Evolutionary conservation across 2,797 vertebrate genomes (phyloP).

Genomic region (Prionace glauca): DNA sequence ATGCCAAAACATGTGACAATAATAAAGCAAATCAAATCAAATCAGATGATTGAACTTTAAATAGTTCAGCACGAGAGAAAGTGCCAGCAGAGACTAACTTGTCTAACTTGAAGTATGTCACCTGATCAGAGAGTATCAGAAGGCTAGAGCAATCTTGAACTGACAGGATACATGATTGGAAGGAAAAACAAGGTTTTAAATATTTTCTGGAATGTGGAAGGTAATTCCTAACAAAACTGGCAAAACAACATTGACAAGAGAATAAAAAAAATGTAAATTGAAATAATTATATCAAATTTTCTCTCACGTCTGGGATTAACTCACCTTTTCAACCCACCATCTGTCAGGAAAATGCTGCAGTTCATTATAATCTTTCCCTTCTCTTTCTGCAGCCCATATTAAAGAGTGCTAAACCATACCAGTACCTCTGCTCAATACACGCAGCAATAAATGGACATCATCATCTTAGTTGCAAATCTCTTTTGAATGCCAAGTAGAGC

Average conservation of each 20-base stretch:
- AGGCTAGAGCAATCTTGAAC: not conserved
- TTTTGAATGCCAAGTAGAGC: not conserved
- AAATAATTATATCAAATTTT: slow-evolving; percentile 37
- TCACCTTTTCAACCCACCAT: slow-evolving; percentile 35
- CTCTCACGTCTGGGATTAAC: slow-evolving; percentile 37
- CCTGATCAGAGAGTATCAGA: not conserved
- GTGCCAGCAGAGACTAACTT: not conserved
- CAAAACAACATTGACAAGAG: not conserved
- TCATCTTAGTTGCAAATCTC: not conserved
- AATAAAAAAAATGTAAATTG: not conserved
- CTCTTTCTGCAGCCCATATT: slow-evolving; percentile 31
- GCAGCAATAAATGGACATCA: not conserved
- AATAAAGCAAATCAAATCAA: too few species aligned
- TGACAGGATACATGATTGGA: not conserved
- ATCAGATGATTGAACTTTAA: not conserved
- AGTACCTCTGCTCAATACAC: not conserved
- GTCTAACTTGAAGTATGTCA: not conserved
- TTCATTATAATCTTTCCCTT: not conserved
- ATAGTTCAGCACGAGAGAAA: not conserved
- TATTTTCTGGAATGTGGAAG: not conserved
- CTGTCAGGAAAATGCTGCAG: slow-evolving; percentile 31
- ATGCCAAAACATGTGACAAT: too few species aligned
- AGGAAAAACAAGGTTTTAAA: not conserved
- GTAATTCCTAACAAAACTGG: not conserved
- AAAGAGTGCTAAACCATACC: not conserved